phyloP scores from a whole-genome alignment of 2,888 invertebrate genomes.

The Chrysomela aeneicollis region DNA sequence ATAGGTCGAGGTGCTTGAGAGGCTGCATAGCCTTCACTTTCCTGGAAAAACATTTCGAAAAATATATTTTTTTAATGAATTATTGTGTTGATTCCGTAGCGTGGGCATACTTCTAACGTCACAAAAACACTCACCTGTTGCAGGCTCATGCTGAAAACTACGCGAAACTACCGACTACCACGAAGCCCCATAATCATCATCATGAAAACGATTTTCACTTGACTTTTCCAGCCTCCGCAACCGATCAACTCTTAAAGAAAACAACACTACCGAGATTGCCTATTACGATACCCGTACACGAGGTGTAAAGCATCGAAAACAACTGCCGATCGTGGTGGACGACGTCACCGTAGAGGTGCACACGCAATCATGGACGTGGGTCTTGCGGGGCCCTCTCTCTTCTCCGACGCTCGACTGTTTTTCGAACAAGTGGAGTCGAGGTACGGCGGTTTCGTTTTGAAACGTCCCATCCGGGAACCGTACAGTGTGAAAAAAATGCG shows the following conservation, averaged over 20 bases:
- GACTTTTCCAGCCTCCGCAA: neutral
- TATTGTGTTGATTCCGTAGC: no score
- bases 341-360: conserved; percentile 28
- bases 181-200: neutral
- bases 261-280: conserved; percentile 11
- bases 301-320: conserved; percentile 34
- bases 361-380: conserved; percentile 33
- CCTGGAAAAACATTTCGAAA: no score
- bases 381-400: conserved; percentile 31
- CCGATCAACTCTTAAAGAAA: conserved; percentile 14
- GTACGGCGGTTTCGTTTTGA: no score
- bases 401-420: neutral
- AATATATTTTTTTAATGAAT: no score
- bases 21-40: no score
- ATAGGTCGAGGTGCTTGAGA: no score
- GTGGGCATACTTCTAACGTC: no score
- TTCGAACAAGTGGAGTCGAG: no score
- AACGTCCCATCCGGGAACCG: no score
- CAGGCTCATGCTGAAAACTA: conserved; percentile 34
- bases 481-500: no score
- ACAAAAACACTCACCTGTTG: conserved; percentile 32
- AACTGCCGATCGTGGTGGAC: conserved; percentile 32
- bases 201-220: neutral
- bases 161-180: conserved; percentile 19
- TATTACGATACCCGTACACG: conserved; percentile 28